Evolutionary conservation across 2,113 vertebrate species (phyloP).

Genomic region (Lontra canadensis): DNA sequence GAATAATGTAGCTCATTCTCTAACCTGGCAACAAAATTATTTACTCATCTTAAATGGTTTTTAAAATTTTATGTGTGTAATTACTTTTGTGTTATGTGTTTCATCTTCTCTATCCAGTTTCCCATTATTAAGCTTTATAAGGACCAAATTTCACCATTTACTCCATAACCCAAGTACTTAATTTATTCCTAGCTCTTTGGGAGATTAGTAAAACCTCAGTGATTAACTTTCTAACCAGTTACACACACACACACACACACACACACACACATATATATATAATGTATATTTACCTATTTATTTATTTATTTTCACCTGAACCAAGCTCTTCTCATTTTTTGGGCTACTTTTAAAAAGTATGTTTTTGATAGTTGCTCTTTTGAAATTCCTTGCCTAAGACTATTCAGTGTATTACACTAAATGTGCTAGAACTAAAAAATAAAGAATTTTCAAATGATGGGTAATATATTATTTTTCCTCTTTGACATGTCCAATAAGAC

Average conservation of each 20-base stretch:
- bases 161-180: neutral
- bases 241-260: too few species aligned
- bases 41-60: conserved; percentile 9
- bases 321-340: neutral
- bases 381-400: conserved; percentile 30
- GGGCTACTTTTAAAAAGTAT: neutral
- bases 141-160: neutral
- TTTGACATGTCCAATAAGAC: conserved; percentile 85
- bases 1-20: conserved; percentile 14
- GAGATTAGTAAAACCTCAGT: neutral
- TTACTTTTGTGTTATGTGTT: neutral
- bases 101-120: neutral
- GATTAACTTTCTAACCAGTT: neutral
- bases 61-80: neutral
- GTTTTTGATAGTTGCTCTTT: conserved; percentile 41
- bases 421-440: conserved; percentile 33
- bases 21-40: conserved; percentile 8
- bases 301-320: neutral
- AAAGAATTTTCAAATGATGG: neutral
- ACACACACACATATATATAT: too few species aligned
- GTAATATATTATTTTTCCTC: conserved; percentile 37
- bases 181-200: neutral
- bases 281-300: neutral
- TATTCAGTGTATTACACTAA: conserved; percentile 34
- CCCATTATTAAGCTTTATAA: neutral